Conservation (phyloP, 2,888 invertebrate genomes). For the Phytoseiulus persimilis region DNA sequence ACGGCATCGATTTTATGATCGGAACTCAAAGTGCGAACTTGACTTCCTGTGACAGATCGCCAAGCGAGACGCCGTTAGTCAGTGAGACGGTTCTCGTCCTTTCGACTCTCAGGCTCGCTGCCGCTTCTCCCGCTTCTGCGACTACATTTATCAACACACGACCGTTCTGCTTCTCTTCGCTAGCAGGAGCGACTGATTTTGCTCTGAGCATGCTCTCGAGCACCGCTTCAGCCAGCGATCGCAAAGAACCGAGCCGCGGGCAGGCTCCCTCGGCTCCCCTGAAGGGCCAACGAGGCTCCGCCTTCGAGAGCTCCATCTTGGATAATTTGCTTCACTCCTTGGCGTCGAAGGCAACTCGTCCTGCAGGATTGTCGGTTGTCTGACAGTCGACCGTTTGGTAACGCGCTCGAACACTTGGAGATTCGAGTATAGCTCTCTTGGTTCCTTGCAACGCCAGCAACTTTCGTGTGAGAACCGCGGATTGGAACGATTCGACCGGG, state of each 20-base stretch:
- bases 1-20: neutral
- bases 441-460: neutral
- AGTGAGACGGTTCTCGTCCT: neutral
- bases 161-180: neutral
- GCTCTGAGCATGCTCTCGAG: neutral
- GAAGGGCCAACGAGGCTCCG: neutral
- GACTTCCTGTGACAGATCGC: neutral
- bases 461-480: neutral
- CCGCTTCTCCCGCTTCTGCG: neutral
- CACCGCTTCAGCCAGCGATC: neutral
- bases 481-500: neutral
- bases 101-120: neutral
- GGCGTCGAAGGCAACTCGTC: constrained; percentile 5
- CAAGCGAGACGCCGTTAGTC: neutral
- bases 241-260: neutral
- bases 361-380: neutral
- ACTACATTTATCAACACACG: neutral
- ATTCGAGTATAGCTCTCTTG: no score
- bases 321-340: constrained; percentile 32
- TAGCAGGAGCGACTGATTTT: no score
- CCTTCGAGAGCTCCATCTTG: constrained; percentile 30
- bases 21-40: neutral
- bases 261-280: neutral
- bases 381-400: neutral
- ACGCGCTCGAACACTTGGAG: neutral